A percentile compares a stretch with the other conserved stretches of the same genome.
Evolutionary conservation across 2,888 invertebrate genomes (phyloP).

Genomic region (Spodoptera picta): DNA sequence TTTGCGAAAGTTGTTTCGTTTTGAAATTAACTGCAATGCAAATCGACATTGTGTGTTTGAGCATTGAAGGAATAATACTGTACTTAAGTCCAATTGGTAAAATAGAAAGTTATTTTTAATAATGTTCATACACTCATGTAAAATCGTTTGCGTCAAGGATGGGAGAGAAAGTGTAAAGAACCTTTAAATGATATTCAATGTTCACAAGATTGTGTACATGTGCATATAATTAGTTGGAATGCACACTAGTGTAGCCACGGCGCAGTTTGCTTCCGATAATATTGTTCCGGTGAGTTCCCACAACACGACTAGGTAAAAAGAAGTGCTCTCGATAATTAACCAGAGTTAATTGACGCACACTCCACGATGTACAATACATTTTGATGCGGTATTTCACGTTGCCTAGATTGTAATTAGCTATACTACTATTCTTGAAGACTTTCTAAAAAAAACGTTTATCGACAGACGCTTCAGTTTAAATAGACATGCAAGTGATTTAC

Average conservation of each 20-base stretch:
- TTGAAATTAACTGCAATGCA: conserved; percentile 9
- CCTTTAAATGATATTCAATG: conserved; percentile 48
- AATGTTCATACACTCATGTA: conserved; percentile 8
- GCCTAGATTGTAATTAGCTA: conserved; percentile 45
- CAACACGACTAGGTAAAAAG: conserved; percentile 71
- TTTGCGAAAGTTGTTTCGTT: conserved; percentile 49
- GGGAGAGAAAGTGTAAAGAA: conserved; percentile 46
- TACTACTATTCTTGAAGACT: conserved; percentile 34
- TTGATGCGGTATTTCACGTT: conserved; percentile 54
- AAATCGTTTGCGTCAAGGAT: conserved; percentile 2
- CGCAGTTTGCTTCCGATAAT: conserved; percentile 72
- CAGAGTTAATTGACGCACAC: conserved; percentile 54
- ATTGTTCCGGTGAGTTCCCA: conserved; percentile 84
- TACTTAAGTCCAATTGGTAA: conserved; percentile 19
- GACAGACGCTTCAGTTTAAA: conserved; percentile 7
- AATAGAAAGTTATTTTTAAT: conserved; percentile 26
- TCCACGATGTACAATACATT: conserved; percentile 41
- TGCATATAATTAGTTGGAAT: conserved; percentile 40
- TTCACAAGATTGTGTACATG: conserved; percentile 28
- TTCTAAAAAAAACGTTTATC: conserved; percentile 34
- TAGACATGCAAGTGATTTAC: conserved; percentile 1
- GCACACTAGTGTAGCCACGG: conserved; percentile 35
- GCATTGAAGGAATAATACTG: conserved; percentile 26
- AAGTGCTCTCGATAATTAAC: conserved; percentile 78
- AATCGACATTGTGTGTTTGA: conserved; percentile 14